Evolutionary conservation across 2,797 vertebrate species (phyloP).

Genomic region (Hemibagrus guttatus): DNA sequence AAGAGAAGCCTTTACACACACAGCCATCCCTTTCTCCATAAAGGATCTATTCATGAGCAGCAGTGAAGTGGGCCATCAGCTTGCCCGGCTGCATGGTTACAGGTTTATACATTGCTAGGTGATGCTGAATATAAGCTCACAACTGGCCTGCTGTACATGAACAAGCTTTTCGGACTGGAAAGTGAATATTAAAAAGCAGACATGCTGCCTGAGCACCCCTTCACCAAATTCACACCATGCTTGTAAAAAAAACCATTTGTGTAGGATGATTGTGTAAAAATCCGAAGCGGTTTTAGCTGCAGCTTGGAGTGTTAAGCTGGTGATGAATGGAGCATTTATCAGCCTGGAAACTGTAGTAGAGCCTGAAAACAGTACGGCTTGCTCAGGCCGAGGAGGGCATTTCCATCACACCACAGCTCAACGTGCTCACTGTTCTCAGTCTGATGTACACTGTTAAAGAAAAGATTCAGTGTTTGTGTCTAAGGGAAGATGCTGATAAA

Average conservation of each 20-base stretch:
- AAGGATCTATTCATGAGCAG: conserved; percentile 14
- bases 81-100: conserved; percentile 17
- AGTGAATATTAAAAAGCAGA: conserved; percentile 19
- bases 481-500: background rate
- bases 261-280: conserved; percentile 18
- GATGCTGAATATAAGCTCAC: background rate
- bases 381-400: background rate
- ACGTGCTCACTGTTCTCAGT: conserved; percentile 23
- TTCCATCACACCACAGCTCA: conserved; percentile 43
- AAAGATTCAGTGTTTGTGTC: background rate
- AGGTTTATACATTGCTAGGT: conserved; percentile 1
- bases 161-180: background rate
- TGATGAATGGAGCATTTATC: conserved; percentile 51
- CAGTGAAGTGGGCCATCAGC: background rate
- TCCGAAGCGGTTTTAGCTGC: conserved; percentile 7
- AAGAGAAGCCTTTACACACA: background rate
- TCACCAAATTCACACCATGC: background rate
- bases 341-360: background rate
- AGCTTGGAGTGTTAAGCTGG: background rate
- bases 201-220: background rate
- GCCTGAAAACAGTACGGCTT: background rate
- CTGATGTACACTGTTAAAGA: background rate
- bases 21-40: background rate
- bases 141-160: background rate
- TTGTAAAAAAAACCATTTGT: conserved; percentile 37